phyloP scores from a whole-genome alignment of 1,140 invertebrate genomes.

The Scaptomyza pallida region DNA sequence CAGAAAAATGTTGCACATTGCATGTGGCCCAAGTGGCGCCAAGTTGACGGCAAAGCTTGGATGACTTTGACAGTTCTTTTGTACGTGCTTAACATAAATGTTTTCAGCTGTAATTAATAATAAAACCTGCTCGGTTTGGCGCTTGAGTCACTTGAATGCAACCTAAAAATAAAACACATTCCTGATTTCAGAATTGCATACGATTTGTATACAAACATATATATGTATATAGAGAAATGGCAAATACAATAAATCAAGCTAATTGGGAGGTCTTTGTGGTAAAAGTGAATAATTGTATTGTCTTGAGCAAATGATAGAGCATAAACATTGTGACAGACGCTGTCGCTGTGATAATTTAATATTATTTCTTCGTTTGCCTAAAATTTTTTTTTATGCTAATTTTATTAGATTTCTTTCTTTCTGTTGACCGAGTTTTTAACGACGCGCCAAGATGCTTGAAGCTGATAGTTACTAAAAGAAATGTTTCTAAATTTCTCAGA shows the following conservation, averaged over 20 bases:
- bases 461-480: conserved; percentile 44
- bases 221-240: neutral
- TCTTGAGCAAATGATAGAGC: conserved; percentile 21
- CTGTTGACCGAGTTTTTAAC: conserved; percentile 31
- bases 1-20: conserved; percentile 53
- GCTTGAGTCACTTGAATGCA: conserved; percentile 12
- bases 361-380: conserved; percentile 27
- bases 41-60: conserved; percentile 52
- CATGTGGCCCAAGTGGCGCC: conserved; percentile 66
- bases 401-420: conserved; percentile 12
- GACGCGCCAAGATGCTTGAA: conserved; percentile 38
- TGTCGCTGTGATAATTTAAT: conserved; percentile 38
- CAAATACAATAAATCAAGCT: conserved; percentile 57
- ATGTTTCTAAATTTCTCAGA: conserved; percentile 57
- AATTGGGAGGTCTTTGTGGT: conserved; percentile 64
- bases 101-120: conserved; percentile 52
- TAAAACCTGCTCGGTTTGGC: conserved; percentile 33
- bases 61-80: conserved; percentile 67
- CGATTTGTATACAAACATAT: too few relatives aligned
- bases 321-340: conserved; percentile 58
- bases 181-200: neutral
- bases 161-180: conserved; percentile 23
- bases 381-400: conserved; percentile 45
- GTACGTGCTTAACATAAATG: conserved; percentile 60
- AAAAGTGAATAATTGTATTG: conserved; percentile 65